Base-by-base conservation (phyloP, 1,140 invertebrate genomes). In the Drosophila littoralis region DNA sequence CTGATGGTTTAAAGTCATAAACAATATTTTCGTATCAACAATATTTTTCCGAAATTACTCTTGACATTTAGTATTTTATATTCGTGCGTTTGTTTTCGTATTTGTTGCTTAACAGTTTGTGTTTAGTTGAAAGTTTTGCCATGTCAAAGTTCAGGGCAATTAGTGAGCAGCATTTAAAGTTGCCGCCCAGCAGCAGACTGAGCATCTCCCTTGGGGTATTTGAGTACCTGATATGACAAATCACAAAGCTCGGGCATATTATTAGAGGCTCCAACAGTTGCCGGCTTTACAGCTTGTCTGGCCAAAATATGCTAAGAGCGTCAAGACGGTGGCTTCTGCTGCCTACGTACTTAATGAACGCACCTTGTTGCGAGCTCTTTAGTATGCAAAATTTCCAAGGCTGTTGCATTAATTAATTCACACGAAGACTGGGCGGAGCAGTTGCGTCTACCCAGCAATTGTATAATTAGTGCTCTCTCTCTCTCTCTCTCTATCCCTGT, bases 321-420 rank as follows among this genome's bases (percentile, higher is more conserved):
- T 50, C 43, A 69, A 69, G 64, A 35, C 40, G 51, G 15, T n/a
- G 36, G 22, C 42, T 45, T 17, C 42, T 8, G 50, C 50, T 36
- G 52, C 48, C 67, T 45, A 70, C 72, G 38, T 28, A 58, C 46
- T 48, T 73, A 73, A 73, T 68, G 55, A 73, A 70, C 66, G 50
- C 64, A 68, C 64, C 71, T 68, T 60, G 15, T 28, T 32, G 32
- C 33, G 10, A 48, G 35, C 68, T 75, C 40, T 65, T 75, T 75
- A 75, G 54, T 75, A 75, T 75, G 73, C 68, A 71, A 52, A 60
- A 65, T 75, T 75, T 65, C 60, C 73, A 75, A 75, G 73, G 73
- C 55, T 75, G 73, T 13, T 38, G 59, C 68, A 59, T 59, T 75
- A 75, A 75, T 75, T 75, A 75, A 75, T 69, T 57, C 72, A 63